Percentiles rank a stretch among this genome's conserved stretches.
Conservation (phyloP, 2,797 vertebrate genomes). For the Thalassophryne amazonica region DNA sequence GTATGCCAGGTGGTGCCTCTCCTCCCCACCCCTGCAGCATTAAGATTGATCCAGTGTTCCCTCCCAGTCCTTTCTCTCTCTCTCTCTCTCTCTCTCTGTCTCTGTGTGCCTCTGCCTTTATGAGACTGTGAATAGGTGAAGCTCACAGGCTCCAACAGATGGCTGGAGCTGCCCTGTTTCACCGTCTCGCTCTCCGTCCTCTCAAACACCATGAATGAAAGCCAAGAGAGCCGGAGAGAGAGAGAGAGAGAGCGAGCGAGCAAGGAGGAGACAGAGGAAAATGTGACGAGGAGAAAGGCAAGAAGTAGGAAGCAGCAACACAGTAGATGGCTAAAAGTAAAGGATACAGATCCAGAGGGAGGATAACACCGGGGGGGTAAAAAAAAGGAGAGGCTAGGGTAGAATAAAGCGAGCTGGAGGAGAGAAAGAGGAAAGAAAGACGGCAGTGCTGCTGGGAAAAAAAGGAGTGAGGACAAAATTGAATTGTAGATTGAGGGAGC, state of each 20-base stretch:
- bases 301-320: slow-evolving; percentile 22
- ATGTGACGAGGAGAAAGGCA: slow-evolving; percentile 33
- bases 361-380: slow-evolving; percentile 3
- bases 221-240: slow-evolving; percentile 4
- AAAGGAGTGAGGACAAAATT: slow-evolving; percentile 58
- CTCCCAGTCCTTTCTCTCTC: slow-evolving; percentile 68
- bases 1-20: slow-evolving; percentile 59
- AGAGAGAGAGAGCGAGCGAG: slow-evolving; percentile 17
- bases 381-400: slow-evolving; percentile 7
- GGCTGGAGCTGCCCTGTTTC: slow-evolving; percentile 66
- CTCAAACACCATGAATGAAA: slow-evolving; percentile 55
- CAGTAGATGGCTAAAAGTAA: slow-evolving; percentile 28
- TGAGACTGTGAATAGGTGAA: slow-evolving; percentile 76
- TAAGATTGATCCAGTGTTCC: slow-evolving; percentile 69
- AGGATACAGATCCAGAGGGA: slow-evolving; percentile 13
- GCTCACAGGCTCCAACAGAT: slow-evolving; percentile 77
- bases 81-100: slow-evolving; percentile 23
- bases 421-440: slow-evolving; percentile 9
- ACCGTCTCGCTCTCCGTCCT: slow-evolving; percentile 26
- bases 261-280: slow-evolving; percentile 28
- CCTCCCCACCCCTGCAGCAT: slow-evolving; percentile 51
- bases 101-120: slow-evolving; percentile 69
- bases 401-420: slow-evolving; percentile 13
- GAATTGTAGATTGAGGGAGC: slow-evolving; percentile 80
- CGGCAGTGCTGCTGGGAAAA: slow-evolving; percentile 35